phyloP scores from a whole-genome alignment of 2,888 invertebrate genomes.

The Phania funesta region DNA sequence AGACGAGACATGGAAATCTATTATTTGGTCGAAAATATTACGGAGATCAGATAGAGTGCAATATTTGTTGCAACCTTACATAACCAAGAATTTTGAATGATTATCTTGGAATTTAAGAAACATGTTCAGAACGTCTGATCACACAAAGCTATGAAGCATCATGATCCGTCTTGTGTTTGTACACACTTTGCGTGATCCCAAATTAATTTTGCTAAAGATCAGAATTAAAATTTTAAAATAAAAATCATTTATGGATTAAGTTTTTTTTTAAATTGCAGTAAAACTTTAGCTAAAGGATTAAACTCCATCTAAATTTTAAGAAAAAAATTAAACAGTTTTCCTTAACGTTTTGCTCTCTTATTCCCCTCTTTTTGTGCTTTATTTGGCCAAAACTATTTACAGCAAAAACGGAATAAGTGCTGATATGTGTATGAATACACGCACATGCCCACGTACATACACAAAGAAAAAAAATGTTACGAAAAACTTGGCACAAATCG shows the following conservation, averaged over 20 bases:
- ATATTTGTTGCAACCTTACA: too few species aligned
- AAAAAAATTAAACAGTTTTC: not conserved
- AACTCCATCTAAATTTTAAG: not conserved
- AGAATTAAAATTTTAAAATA: not conserved
- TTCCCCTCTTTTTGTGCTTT: not conserved
- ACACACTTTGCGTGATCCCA: too few species aligned
- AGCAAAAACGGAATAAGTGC: conserved; percentile 30
- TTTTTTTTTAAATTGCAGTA: conserved; percentile 13
- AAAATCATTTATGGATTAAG: conserved; percentile 1
- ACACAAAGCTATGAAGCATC: too few species aligned
- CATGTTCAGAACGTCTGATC: too few species aligned
- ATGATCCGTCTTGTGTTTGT: too few species aligned
- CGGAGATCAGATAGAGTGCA: too few species aligned
- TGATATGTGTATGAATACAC: not conserved
- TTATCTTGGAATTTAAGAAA: too few species aligned
- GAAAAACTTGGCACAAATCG: conserved; percentile 17
- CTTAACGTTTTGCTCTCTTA: not conserved
- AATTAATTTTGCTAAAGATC: not conserved
- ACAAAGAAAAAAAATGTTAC: not conserved
- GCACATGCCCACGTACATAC: too few species aligned
- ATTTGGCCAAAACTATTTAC: conserved; percentile 29
- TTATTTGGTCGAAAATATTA: too few species aligned
- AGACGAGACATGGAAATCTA: too few species aligned
- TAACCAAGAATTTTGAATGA: too few species aligned
- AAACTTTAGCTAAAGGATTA: conserved; percentile 33